Percentiles rank a stretch among this genome's conserved stretches.
phyloP scores from a whole-genome alignment of 2,888 invertebrate species.

The Agonum fuliginosum region DNA sequence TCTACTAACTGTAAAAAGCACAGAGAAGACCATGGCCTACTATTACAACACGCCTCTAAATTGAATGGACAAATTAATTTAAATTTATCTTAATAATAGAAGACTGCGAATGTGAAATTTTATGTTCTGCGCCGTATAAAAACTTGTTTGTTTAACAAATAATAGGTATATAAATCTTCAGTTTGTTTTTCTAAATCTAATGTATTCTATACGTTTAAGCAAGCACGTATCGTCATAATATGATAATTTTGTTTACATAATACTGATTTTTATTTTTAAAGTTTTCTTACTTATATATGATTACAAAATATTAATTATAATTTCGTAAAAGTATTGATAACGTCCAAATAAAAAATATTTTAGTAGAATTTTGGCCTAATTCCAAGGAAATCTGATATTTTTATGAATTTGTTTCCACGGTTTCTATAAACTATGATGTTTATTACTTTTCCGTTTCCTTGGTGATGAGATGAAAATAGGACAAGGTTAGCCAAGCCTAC shows the following conservation, averaged over 20 bases:
- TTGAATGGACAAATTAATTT: conserved; percentile 1
- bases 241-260: no score
- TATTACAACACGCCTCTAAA: conserved; percentile 26
- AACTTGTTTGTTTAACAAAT: background rate
- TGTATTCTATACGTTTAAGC: conserved; percentile 1
- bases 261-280: no score
- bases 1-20: background rate
- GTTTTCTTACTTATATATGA: no score
- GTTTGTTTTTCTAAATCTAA: background rate
- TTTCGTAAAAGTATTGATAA: background rate
- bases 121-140: background rate
- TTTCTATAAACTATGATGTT: background rate
- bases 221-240: background rate
- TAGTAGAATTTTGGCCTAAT: conserved; percentile 7
- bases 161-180: background rate
- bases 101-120: background rate
- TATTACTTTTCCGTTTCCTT: conserved; percentile 16
- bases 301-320: background rate
- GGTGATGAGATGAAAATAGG: conserved; percentile 31
- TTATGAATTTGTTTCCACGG: background rate
- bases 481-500: conserved; percentile 36
- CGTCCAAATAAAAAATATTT: background rate
- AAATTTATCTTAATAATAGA: conserved; percentile 1
- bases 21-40: conserved; percentile 39
- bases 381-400: background rate